A percentile compares a stretch with the other conserved stretches of the same genome.
These are phyloP conservation scores for Cyclophora punctaria DNA, from an alignment of 2,888 invertebrate genomes.

Conservation along the genomic window DNA sequence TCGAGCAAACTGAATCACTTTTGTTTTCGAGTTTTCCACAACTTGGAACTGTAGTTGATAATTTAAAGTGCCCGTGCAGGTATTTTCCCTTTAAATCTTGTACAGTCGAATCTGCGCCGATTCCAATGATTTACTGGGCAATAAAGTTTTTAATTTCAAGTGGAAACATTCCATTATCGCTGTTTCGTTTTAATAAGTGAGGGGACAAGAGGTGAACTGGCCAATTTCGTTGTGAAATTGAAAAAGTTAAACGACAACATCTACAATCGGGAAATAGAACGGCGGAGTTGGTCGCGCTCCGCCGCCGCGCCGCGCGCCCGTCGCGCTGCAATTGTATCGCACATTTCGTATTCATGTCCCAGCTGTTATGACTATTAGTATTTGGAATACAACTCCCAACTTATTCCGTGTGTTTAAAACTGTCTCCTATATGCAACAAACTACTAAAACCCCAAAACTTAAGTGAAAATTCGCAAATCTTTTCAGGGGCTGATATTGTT, in stretches of 20 bases:
- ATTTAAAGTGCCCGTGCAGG: conserved; percentile 33
- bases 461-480: no score
- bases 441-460: no score
- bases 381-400: no score
- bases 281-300: conserved; percentile 1
- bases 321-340: conserved; percentile 5
- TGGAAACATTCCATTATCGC: conserved; percentile 45
- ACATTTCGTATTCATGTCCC: background rate
- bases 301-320: background rate
- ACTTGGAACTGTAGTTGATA: conserved; percentile 31
- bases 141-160: conserved; percentile 54
- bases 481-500: conserved; percentile 17
- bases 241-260: conserved; percentile 51
- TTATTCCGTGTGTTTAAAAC: no score
- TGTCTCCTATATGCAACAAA: no score
- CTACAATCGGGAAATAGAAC: conserved; percentile 33
- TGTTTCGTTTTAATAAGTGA: conserved; percentile 50
- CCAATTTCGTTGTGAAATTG: conserved; percentile 50
- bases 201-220: conserved; percentile 33
- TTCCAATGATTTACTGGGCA: conserved; percentile 41
- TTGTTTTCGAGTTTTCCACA: conserved; percentile 33
- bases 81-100: conserved; percentile 32
- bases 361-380: background rate
- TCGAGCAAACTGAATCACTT: conserved; percentile 31
- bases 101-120: conserved; percentile 30